A percentile compares a stretch with the other conserved stretches of the same genome.
phyloP scores from a whole-genome alignment of 2,888 invertebrate species.

The Daptonema setosum region DNA sequence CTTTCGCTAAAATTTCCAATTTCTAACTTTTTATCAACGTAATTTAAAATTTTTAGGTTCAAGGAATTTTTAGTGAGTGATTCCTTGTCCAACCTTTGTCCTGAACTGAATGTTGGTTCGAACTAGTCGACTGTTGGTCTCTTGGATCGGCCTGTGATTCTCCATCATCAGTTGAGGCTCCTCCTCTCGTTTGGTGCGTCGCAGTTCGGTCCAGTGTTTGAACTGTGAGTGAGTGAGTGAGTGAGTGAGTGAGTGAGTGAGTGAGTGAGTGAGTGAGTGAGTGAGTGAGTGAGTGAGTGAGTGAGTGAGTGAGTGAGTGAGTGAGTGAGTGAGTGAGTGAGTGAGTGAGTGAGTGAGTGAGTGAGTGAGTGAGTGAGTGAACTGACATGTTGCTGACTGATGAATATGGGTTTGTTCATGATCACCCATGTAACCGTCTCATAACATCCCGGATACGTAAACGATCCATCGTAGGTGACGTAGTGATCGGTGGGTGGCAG shows the following conservation, averaged over 20 bases:
- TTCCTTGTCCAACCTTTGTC: constrained; percentile 2
- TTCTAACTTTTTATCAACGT: too few species aligned
- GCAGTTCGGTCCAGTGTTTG: constrained; percentile 14
- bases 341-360: too few species aligned
- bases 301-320: too few species aligned
- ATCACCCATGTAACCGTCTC: constrained; percentile 65
- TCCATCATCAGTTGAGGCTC: constrained; percentile 6
- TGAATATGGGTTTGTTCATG: constrained; percentile 87
- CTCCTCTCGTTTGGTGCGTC: constrained; percentile 7
- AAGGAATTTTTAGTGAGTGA: neutral
- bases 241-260: too few species aligned
- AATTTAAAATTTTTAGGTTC: too few species aligned
- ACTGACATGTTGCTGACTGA: constrained; percentile 72
- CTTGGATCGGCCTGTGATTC: constrained; percentile 75
- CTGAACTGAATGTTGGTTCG: constrained; percentile 86
- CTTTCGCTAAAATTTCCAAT: too few species aligned
- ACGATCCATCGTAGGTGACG: constrained; percentile 1
- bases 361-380: too few species aligned
- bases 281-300: too few species aligned
- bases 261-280: too few species aligned
- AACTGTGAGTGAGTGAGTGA: constrained; percentile 11
- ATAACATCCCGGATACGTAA: constrained; percentile 51
- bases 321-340: too few species aligned
- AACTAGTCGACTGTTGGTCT: constrained; percentile 69
- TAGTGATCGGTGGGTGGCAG: neutral